Conservation (phyloP, 2,888 invertebrate species). For the Perizoma flavofasciatum region DNA sequence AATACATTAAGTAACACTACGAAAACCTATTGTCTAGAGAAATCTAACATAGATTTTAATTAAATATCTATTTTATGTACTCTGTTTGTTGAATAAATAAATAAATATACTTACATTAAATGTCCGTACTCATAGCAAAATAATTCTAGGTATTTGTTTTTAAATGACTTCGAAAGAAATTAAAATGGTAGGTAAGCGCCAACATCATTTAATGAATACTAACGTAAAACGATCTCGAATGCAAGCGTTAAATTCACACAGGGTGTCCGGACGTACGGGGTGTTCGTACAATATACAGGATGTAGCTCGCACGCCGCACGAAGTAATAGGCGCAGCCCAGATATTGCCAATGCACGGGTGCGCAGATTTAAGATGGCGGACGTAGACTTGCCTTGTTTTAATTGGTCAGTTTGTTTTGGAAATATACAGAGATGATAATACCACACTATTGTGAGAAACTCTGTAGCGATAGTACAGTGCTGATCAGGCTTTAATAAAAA, state of each 20-base stretch:
- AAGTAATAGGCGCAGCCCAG: slow-evolving; percentile 71
- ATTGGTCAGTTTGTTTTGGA: slow-evolving; percentile 63
- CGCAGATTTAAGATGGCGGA: slow-evolving; percentile 80
- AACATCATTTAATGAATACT: slow-evolving; percentile 24
- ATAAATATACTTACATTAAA: too few species aligned
- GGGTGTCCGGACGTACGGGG: slow-evolving; percentile 35
- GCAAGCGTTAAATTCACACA: slow-evolving; percentile 41
- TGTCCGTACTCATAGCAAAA: too few species aligned
- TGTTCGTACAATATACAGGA: slow-evolving; percentile 55
- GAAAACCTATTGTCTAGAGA: too few species aligned
- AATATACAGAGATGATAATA: slow-evolving; percentile 52
- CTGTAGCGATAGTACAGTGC: background rate
- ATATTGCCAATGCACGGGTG: slow-evolving; percentile 79
- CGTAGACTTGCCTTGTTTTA: slow-evolving; percentile 81
- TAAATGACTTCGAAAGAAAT: too few species aligned
- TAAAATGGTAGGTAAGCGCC: too few species aligned
- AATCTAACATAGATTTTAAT: too few species aligned
- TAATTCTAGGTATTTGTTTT: too few species aligned
- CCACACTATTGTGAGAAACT: slow-evolving; percentile 13
- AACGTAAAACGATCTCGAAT: slow-evolving; percentile 24
- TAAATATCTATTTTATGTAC: too few species aligned
- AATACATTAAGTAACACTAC: too few species aligned
- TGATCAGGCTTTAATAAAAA: too few species aligned
- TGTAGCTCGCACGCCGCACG: slow-evolving; percentile 48
- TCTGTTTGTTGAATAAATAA: too few species aligned